phyloP scores from a whole-genome alignment of 2,797 vertebrate species.

The Microchirus variegatus region DNA sequence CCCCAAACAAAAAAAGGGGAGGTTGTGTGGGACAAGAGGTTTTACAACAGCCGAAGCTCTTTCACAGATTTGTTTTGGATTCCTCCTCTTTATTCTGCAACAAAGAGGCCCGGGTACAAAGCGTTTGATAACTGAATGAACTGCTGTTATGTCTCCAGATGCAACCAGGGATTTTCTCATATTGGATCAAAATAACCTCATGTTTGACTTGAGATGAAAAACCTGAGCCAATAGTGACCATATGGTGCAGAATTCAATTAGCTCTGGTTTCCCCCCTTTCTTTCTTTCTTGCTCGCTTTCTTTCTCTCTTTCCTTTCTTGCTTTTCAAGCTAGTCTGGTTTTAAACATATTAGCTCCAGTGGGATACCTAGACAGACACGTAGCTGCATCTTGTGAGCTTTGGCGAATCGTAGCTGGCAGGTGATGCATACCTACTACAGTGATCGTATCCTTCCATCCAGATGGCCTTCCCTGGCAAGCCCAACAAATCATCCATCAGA shows the following conservation, averaged over 20 bases:
- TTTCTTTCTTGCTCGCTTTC: background rate
- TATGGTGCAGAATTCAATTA: slow-evolving; percentile 68
- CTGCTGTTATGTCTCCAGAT: slow-evolving; percentile 73
- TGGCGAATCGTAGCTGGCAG: slow-evolving; percentile 71
- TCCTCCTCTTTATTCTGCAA: slow-evolving; percentile 80
- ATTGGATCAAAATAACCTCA: slow-evolving; percentile 70
- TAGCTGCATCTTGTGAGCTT: slow-evolving; percentile 37
- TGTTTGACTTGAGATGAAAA: slow-evolving; percentile 68
- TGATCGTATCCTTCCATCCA: slow-evolving; percentile 77
- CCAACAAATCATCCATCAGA: slow-evolving; percentile 82
- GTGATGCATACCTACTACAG: slow-evolving; percentile 80
- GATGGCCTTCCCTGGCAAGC: slow-evolving; percentile 80
- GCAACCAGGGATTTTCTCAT: slow-evolving; percentile 68
- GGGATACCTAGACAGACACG: slow-evolving; percentile 32
- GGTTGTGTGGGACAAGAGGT: slow-evolving; percentile 81
- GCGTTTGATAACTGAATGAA: slow-evolving; percentile 77
- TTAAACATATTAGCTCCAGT: slow-evolving; percentile 53
- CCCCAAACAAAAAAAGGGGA: slow-evolving; percentile 64
- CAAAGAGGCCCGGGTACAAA: slow-evolving; percentile 72
- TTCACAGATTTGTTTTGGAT: slow-evolving; percentile 80
- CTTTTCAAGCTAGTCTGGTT: slow-evolving; percentile 33
- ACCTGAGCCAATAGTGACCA: slow-evolving; percentile 60
- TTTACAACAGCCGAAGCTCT: slow-evolving; percentile 81
- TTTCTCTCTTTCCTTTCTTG: slow-evolving; percentile 5
- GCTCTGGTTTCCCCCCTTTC: slow-evolving; percentile 7